phyloP scores from a whole-genome alignment of 2,797 vertebrate genomes.

The Sebastes itinus region DNA sequence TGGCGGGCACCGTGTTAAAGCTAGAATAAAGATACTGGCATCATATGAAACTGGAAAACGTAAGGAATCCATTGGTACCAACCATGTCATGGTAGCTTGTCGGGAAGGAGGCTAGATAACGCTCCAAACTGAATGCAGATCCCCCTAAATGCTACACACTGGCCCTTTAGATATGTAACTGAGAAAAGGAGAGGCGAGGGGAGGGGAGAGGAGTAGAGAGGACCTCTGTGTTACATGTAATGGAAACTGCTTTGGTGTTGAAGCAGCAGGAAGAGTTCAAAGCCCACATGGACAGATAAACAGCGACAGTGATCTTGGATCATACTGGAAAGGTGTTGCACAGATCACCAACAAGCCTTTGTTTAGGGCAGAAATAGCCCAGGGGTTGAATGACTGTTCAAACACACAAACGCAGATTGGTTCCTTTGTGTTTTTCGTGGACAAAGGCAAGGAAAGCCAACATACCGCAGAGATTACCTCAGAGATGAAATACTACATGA shows the following conservation, averaged over 20 bases:
- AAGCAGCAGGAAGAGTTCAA: slow-evolving; percentile 25
- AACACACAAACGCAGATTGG: slow-evolving; percentile 49
- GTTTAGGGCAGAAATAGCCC: slow-evolving; percentile 47
- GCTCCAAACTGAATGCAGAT: too few relatives aligned
- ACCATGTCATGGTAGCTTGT: too few relatives aligned
- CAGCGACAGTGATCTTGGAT: slow-evolving; percentile 30
- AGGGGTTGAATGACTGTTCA: slow-evolving; percentile 53
- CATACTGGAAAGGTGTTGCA: slow-evolving; percentile 38
- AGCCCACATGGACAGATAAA: slow-evolving; percentile 28
- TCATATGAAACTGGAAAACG: too few relatives aligned
- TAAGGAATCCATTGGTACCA: too few relatives aligned
- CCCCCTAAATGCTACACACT: neutral
- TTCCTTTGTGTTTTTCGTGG: slow-evolving; percentile 41
- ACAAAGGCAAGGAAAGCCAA: slow-evolving; percentile 33
- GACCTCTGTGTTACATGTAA: neutral
- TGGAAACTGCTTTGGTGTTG: slow-evolving; percentile 8
- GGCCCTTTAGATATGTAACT: neutral
- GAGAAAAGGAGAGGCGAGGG: neutral
- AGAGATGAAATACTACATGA: slow-evolving; percentile 62
- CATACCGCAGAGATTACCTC: slow-evolving; percentile 49
- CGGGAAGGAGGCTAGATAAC: accelerated
- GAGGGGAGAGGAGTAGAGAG: neutral
- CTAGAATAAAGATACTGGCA: too few relatives aligned
- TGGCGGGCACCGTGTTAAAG: accelerated
- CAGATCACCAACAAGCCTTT: slow-evolving; percentile 49